Evolutionary conservation across 1,140 invertebrate genomes (phyloP), one percentile per base, ranked within the genome.

Genomic region (Drosophila obscura): DNA sequence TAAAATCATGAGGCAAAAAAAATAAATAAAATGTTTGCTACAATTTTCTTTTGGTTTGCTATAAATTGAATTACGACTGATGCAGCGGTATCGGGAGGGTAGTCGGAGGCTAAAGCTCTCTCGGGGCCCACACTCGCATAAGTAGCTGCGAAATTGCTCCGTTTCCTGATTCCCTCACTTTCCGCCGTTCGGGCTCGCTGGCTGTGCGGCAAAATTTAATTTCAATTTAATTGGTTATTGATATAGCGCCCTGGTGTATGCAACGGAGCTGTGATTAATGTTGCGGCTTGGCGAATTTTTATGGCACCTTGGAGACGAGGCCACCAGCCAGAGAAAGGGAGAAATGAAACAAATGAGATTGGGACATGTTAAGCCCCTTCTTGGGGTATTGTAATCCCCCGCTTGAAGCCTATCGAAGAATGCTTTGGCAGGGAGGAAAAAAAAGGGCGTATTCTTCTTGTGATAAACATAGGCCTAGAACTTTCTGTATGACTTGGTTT

Each of bases 221-320:
- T 85, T 85, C 82, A 85, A 85, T 87, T 85, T 87, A 85, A 85
- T 85, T 85, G 81, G 81, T 85, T 85, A 85, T 87, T 87, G 81
- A 85, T 85, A 85, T 78, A 85, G 81, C 81, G 73, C 82, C 65
- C 82, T 66, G 71, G 82, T 74, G 82, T 78, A 85, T 87, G 81
- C 81, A 84, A 52, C 68, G 82, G 61, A 64, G 64, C 81, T 85
- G 84, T 85, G 81, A 85, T 85, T 85, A 85, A 85, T 85, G 81
- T 82, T 87, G 83, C 62, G 78, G 81, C 81, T 72, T 82, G 62
- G 59, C 75, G 69, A 67, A 75, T 87, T 85, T 85, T 85, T 85
- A 87, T 87, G 74, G 82, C 81, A 82, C 81, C 82, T 85, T 76
- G 74, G 82, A 85, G 81, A 82, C 74, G 69, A 48, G 24, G 13